Base-by-base conservation (phyloP, 2,888 invertebrate genomes). In the Cinara cedri region DNA sequence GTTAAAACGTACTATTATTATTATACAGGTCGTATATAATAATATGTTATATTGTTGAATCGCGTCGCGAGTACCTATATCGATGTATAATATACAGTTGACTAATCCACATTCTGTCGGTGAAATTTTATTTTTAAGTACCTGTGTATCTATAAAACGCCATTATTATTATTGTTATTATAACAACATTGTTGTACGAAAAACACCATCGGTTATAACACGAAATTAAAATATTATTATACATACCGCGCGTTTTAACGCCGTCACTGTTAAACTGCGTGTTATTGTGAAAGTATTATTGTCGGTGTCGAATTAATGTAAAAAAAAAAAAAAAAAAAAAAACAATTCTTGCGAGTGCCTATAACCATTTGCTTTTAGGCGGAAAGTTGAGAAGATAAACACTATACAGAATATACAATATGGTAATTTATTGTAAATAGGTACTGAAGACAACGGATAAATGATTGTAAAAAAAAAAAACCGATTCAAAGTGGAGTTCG, bases 281-380 rank as follows among this genome's bases (percentile, higher is more conserved):
- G n/a, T n/a, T n/a, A 46, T 57, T 46, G 46, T 60, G 46, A 60
- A 57, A 57, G 57, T 55, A 70, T 55, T 70, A 55, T n/a, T n/a
- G n/a, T n/a, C n/a, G n/a, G n/a, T n/a, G n/a, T n/a, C n/a, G n/a
- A n/a, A n/a, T n/a, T n/a, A n/a, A n/a, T n/a, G n/a, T n/a, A n/a
- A n/a, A n/a, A n/a, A n/a, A n/a, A n/a, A n/a, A n/a, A n/a, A n/a
- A n/a, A n/a, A n/a, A n/a, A n/a, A n/a, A n/a, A n/a, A n/a, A n/a
- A n/a, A n/a, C n/a, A n/a, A n/a, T n/a, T n/a, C n/a, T n/a, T n/a
- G n/a, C n/a, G n/a, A n/a, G n/a, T n/a, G n/a, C n/a, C n/a, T n/a
- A n/a, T n/a, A n/a, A n/a, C n/a, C n/a, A n/a, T n/a, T n/a, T n/a
- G n/a, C n/a, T n/a, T n/a, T n/a, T n/a, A n/a, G n/a, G n/a, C n/a